A percentile compares a stretch with the other conserved stretches of the same genome.
Conservation (phyloP, 64 coral and sea anemone genomes). For the Exaiptasia diaphana region DNA sequence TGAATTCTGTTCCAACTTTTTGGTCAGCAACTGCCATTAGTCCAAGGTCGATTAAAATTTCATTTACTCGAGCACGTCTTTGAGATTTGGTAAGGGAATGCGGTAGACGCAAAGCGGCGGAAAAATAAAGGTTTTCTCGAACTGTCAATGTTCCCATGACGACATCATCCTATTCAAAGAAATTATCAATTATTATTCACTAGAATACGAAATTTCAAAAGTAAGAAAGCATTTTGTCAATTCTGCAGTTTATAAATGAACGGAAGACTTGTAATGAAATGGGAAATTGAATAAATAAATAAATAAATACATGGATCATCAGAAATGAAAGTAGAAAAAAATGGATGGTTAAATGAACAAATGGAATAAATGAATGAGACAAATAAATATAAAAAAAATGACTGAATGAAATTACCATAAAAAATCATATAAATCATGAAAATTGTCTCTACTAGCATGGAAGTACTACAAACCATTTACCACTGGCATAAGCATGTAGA, state of each 20-base stretch:
- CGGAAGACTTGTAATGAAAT: no score
- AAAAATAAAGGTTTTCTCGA: constrained; percentile 58
- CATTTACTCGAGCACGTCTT: constrained; percentile 29
- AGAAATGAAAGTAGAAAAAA: no score
- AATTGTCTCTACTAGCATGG: not conserved
- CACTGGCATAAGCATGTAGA: no score
- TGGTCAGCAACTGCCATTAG: constrained; percentile 40
- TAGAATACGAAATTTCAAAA: not conserved
- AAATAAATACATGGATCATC: no score
- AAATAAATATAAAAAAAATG: no score
- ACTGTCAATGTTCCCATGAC: constrained; percentile 80
- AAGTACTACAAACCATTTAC: not conserved
- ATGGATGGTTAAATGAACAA: no score
- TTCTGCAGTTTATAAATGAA: not conserved
- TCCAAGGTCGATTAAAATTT: constrained; percentile 38
- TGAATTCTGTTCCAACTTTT: constrained; percentile 80
- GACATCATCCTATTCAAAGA: constrained; percentile 75
- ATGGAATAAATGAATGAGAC: no score
- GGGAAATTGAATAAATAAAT: no score
- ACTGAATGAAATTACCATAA: no score
- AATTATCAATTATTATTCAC: not conserved
- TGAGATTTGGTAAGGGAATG: constrained; percentile 6
- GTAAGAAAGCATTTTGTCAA: not conserved
- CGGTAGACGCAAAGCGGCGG: constrained; percentile 14
- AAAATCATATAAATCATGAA: not conserved